Evolutionary conservation across 2,888 invertebrate genomes (phyloP).

Genomic region (Ophion slaviceki): DNA sequence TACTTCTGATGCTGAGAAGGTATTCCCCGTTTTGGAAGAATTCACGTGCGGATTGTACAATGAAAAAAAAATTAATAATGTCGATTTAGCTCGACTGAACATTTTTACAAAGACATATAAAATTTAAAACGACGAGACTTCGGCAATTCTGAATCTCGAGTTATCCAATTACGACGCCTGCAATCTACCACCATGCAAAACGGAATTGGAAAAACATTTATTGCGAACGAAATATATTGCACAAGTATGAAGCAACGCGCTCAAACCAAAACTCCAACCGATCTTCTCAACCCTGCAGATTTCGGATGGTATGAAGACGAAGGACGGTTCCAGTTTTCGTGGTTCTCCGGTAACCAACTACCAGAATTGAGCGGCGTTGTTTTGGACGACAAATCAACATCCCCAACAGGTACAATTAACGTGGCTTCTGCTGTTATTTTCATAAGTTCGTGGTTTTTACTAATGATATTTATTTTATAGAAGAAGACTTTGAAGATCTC

Average conservation of each 20-base stretch:
- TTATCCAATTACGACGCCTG: slow-evolving; percentile 23
- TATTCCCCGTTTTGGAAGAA: slow-evolving; percentile 22
- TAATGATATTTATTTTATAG: no score
- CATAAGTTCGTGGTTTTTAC: no score
- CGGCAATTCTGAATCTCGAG: not conserved
- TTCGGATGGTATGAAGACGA: no score
- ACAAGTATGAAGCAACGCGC: not conserved
- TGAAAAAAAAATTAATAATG: slow-evolving; percentile 23
- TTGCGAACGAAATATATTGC: slow-evolving; percentile 45
- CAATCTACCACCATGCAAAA: slow-evolving; percentile 28
- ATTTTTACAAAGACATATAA: slow-evolving; percentile 4
- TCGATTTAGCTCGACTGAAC: slow-evolving; percentile 10
- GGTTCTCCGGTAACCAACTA: no score
- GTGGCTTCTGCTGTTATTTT: no score
- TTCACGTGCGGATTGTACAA: slow-evolving; percentile 19
- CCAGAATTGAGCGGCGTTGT: no score
- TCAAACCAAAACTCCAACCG: no score
- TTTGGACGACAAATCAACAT: no score
- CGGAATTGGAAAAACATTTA: slow-evolving; percentile 22
- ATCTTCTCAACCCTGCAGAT: no score
- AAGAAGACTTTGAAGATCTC: no score
- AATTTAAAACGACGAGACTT: not conserved
- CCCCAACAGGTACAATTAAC: no score
- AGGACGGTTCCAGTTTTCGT: no score
- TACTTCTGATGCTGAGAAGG: slow-evolving; percentile 13